These are phyloP conservation scores for Sipha maydis DNA, from an alignment of 2,888 invertebrate species.

Conservation along the genomic window DNA sequence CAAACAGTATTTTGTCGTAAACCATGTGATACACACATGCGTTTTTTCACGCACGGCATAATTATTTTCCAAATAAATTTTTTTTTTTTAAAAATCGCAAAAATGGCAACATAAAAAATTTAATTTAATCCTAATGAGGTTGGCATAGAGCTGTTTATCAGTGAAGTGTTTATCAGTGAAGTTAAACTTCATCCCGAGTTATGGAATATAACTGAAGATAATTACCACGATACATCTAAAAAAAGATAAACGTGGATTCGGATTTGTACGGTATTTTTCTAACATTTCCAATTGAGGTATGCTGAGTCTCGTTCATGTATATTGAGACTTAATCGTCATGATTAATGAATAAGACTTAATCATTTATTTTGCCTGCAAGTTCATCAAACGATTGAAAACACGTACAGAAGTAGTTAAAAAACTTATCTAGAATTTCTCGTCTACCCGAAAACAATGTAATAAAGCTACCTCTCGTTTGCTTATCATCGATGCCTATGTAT, in stretches of 20 bases:
- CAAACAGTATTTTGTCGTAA: background rate
- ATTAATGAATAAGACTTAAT: too few relatives aligned
- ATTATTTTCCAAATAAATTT: too few relatives aligned
- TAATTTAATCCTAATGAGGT: background rate
- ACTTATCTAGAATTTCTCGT: too few relatives aligned
- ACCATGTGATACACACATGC: background rate
- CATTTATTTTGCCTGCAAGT: too few relatives aligned
- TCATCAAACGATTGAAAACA: too few relatives aligned
- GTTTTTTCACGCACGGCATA: background rate
- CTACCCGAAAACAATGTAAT: too few relatives aligned
- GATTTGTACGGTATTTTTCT: background rate
- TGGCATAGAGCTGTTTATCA: background rate
- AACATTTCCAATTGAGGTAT: too few relatives aligned
- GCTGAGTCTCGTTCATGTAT: too few relatives aligned
- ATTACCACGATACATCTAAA: background rate
- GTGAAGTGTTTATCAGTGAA: background rate
- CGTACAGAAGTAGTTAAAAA: too few relatives aligned
- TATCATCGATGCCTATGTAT: too few relatives aligned
- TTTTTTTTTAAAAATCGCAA: background rate
- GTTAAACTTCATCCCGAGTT: background rate
- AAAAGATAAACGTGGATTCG: conserved; percentile 16
- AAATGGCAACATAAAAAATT: background rate
- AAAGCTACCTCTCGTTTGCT: too few relatives aligned
- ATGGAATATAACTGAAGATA: background rate
- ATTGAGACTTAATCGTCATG: too few relatives aligned